phyloP scores from a whole-genome alignment of 2,888 invertebrate genomes.

The Lasioglossum vierecki region DNA sequence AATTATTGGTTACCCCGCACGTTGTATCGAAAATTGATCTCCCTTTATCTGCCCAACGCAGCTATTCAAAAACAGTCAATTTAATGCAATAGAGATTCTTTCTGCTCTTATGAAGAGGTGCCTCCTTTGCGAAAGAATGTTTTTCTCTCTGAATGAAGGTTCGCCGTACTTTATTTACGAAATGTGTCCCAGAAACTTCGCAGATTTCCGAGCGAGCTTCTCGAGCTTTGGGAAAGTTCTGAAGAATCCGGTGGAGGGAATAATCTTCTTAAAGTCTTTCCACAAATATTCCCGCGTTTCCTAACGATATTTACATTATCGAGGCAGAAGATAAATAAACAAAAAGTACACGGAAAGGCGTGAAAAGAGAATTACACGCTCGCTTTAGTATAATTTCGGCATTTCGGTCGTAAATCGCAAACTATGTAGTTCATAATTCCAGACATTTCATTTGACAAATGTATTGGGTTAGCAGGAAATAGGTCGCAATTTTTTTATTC shows the following conservation, averaged over 20 bases:
- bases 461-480: no score
- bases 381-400: not conserved
- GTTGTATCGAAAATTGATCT: not conserved
- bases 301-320: not conserved
- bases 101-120: not conserved
- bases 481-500: no score
- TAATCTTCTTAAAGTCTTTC: conserved; percentile 9
- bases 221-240: not conserved
- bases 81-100: not conserved
- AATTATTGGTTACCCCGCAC: not conserved
- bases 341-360: not conserved
- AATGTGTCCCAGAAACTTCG: conserved; percentile 4
- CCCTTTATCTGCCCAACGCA: not conserved
- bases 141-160: not conserved
- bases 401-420: not conserved
- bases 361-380: not conserved
- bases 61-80: not conserved
- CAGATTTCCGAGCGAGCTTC: not conserved
- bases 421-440: not conserved
- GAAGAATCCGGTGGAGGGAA: not conserved
- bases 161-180: not conserved
- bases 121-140: not conserved
- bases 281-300: conserved; percentile 11
- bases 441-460: not conserved
- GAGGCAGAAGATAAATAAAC: not conserved